These are phyloP conservation scores for Myotis daubentonii DNA, from an alignment of 2,797 vertebrate genomes.

Conservation along the genomic window DNA sequence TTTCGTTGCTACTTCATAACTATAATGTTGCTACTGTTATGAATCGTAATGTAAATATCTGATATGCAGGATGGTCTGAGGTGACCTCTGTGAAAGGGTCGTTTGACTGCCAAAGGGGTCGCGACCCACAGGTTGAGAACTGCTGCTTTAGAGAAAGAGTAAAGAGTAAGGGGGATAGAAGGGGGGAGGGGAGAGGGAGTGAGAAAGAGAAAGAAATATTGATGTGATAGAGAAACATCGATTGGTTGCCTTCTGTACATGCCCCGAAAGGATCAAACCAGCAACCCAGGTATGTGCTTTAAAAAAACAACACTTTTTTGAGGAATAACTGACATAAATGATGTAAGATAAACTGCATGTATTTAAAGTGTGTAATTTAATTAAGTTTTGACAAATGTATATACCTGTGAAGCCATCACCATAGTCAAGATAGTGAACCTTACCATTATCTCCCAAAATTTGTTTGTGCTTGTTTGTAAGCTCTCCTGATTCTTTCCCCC, in stretches of 20 bases:
- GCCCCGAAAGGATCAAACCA: not conserved
- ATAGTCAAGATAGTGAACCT: not conserved
- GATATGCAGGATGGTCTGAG: too few relatives aligned
- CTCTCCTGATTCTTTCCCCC: not conserved
- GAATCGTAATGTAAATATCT: too few relatives aligned
- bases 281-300: not conserved
- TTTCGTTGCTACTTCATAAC: too few relatives aligned
- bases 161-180: too few relatives aligned
- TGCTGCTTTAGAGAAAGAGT: not conserved
- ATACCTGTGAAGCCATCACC: not conserved
- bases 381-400: constrained; percentile 3
- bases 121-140: too few relatives aligned
- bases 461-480: not conserved
- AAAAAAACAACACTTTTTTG: not conserved
- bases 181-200: too few relatives aligned
- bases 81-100: too few relatives aligned
- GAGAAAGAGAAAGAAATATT: not conserved
- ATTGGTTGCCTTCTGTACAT: not conserved
- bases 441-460: not conserved
- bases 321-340: not conserved
- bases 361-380: not conserved
- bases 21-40: too few relatives aligned
- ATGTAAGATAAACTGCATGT: not conserved
- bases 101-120: too few relatives aligned
- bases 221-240: not conserved